Base-by-base conservation (phyloP, 2,797 vertebrate genomes). In the Anas georgica region DNA sequence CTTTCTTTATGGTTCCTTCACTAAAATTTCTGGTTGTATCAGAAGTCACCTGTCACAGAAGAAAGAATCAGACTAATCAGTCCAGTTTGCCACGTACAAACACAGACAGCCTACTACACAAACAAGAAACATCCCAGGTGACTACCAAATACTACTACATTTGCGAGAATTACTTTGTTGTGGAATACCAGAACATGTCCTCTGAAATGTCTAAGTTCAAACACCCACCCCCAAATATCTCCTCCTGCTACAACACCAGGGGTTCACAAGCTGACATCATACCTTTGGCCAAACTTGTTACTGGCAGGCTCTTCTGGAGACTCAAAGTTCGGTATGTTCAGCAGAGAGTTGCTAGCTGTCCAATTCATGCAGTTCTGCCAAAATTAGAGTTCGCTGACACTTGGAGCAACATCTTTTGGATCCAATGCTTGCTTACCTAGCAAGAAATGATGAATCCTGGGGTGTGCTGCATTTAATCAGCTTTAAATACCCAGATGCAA, bases 21-120 rank as follows among this genome's bases (percentile, higher is more conserved):
- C 98, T 98, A 95, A 98, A 97, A 94, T 96, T 96, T 80, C 96
- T 96, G 88, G 95, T 97, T 50, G 92, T 97, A 89, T 97, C 97
- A 94, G 97, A 97, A 77, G 94, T 97, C 76, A 98, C 97, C 98
- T 98, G 96, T 85, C 83, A 91, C 83, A 88, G 95, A 97, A 97
- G 81, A 97, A 96, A 87, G 83, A 94, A 97, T 87, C 80, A 95
- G 76, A 93, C 72, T 75, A 35, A 67, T 12, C 55, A 76, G 67
- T 39, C 37, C 54, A 84, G 33, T 58, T 76, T 70, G 26, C 41
- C 4, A 1, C 41, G n/a, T 37, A 80, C 20, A 83, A 69, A 81
- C 29, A 85, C 43, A 88, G 54, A 78, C 55, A 94, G 39, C 21
- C 59, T 81, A 72, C 72, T 82, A 46, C 45, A 52, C n/a, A 73